Percentiles rank a stretch among this genome's conserved stretches.
Conservation (phyloP, 2,888 invertebrate species). For the Harmothoe impar region DNA sequence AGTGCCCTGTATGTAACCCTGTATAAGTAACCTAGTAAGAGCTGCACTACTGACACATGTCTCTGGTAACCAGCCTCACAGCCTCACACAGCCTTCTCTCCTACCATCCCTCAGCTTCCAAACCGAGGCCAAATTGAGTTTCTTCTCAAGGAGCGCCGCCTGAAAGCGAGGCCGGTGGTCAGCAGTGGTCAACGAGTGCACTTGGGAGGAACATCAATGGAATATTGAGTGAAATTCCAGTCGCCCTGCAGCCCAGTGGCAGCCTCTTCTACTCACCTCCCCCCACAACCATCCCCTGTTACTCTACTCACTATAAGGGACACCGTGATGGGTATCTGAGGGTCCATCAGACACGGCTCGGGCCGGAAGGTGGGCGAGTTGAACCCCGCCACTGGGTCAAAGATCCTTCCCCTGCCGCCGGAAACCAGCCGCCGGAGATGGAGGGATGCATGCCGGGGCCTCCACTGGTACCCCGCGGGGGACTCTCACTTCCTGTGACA, state of each 20-base stretch:
- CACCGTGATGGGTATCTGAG: not conserved
- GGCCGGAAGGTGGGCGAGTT: not conserved
- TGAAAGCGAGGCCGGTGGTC: slow-evolving; percentile 35
- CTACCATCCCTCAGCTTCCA: slow-evolving; percentile 3
- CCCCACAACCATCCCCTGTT: no score
- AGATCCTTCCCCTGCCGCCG: not conserved
- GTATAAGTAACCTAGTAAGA: no score
- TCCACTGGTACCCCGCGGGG: not conserved
- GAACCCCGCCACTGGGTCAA: slow-evolving; percentile 14
- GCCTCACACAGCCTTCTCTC: not conserved
- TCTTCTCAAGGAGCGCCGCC: not conserved
- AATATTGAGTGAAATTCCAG: slow-evolving; percentile 36
- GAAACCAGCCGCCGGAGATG: slow-evolving; percentile 17
- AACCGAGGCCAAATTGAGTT: slow-evolving; percentile 55
- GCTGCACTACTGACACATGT: not conserved
- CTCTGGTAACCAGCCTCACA: not conserved
- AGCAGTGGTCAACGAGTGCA: slow-evolving; percentile 48
- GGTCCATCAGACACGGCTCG: slow-evolving; percentile 14
- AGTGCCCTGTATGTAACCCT: no score
- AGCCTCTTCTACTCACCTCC: not conserved
- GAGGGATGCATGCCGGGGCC: not conserved
- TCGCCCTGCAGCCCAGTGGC: not conserved
- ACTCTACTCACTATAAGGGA: not conserved
- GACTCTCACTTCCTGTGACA: not conserved
- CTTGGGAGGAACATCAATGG: slow-evolving; percentile 50